phyloP scores from a whole-genome alignment of 2,797 vertebrate genomes.

The Siniperca obscura region DNA sequence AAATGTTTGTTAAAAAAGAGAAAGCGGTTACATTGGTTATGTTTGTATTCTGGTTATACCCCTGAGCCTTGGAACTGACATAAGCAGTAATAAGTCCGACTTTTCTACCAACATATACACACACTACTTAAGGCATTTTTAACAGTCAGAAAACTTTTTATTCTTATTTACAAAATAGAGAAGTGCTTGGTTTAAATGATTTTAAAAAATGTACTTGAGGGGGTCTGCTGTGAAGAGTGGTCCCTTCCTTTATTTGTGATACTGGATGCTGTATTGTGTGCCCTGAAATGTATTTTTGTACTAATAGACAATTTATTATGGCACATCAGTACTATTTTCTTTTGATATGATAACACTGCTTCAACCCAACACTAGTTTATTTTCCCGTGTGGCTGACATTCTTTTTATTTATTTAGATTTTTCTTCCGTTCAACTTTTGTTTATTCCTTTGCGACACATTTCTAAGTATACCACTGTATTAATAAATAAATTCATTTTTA shows the following conservation, averaged over 20 bases:
- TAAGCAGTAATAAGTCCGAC: slow-evolving; percentile 97
- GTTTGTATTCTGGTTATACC: slow-evolving; percentile 98
- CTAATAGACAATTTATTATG: slow-evolving; percentile 99
- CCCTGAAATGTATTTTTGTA: slow-evolving; percentile 99
- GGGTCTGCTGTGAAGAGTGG: slow-evolving; percentile 93
- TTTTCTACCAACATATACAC: slow-evolving; percentile 93
- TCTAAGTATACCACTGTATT: slow-evolving; percentile 96
- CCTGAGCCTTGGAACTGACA: slow-evolving; percentile 99
- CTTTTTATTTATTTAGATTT: slow-evolving; percentile 84
- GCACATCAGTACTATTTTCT: slow-evolving; percentile 97
- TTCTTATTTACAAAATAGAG: slow-evolving; percentile 89
- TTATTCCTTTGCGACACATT: slow-evolving; percentile 92
- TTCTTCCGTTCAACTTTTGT: slow-evolving; percentile 77
- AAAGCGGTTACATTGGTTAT: slow-evolving; percentile 86
- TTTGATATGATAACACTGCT: slow-evolving; percentile 97
- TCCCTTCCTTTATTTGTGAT: slow-evolving; percentile 98
- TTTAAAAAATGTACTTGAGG: slow-evolving; percentile 93
- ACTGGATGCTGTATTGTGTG: slow-evolving; percentile 98
- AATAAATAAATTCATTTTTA: slow-evolving; percentile 99
- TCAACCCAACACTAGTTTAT: slow-evolving; percentile 92
- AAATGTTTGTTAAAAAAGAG: slow-evolving; percentile 91
- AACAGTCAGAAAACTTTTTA: slow-evolving; percentile 97
- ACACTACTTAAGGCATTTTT: slow-evolving; percentile 95
- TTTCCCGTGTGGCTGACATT: slow-evolving; percentile 91
- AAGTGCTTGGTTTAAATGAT: slow-evolving; percentile 96